Evolutionary conservation across 2,113 vertebrate species (phyloP), one percentile per base, ranked within the genome.

Genomic region (Tricholaema leucomelas): DNA sequence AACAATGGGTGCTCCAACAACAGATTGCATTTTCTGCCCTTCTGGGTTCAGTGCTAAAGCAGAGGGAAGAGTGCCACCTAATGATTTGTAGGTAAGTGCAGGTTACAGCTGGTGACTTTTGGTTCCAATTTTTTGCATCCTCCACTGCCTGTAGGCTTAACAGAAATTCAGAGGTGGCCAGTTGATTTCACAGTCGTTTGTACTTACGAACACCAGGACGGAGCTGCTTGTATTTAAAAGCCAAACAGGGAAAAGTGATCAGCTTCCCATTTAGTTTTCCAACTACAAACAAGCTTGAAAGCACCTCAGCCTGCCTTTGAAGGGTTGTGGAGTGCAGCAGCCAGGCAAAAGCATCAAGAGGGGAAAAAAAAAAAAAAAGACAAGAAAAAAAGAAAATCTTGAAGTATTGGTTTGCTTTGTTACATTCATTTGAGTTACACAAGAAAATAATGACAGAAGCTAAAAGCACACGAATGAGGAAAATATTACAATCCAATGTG

Each of bases 21-120:
- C 8, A 79, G 31, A 9, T 10, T 81, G 48, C 17, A 16, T 92
- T 84, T 86, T 75, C 81, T 69, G 36, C 54, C 55, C 69, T 54
- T 66, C 42, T 35, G 44, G 28, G 73, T 54, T 75, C 13, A 2
- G 8, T 18, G 33, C 19, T 74, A 92, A 93, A 71, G 30, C 91
- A 95, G 85, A 93, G 85, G 76, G 54, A 93, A 94, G 92, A 93
- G 64, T 90, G 92, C 85, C 92, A 92, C 55, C 94, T 94, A 92
- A 94, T 88, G 89, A 92, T 85, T 40, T 73, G 18, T 24, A 69
- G 77, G 79, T 85, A 91, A 85, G 56, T 28, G 21, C 40, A 50
- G 42, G n/a, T 92, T 77, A 64, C 55, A 83, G 59, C 65, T 61
- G 27, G 9, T 30, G 28, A 27, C 50, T 59, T 79, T 38, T 52